phyloP scores from a whole-genome alignment of 92 coral and sea anemone genomes.

The Bergia sp. region DNA sequence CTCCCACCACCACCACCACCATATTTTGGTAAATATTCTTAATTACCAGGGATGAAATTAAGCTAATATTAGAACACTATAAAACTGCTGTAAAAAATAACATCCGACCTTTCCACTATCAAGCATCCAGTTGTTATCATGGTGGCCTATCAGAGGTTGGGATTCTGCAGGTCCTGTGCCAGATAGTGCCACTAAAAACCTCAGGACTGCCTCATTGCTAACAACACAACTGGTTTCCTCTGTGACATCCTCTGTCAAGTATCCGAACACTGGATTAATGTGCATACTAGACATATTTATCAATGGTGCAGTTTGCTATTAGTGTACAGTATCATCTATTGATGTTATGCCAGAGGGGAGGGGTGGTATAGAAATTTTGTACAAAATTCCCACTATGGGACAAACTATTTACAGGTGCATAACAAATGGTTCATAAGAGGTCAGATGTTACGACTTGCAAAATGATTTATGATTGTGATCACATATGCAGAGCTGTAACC shows the following conservation, averaged over 20 bases:
- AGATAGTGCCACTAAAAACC: slow-evolving; percentile 71
- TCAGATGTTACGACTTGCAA: too few relatives aligned
- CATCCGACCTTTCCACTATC: slow-evolving; percentile 14
- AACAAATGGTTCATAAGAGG: too few relatives aligned
- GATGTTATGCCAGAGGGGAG: too few relatives aligned
- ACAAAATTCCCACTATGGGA: too few relatives aligned
- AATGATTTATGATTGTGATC: too few relatives aligned
- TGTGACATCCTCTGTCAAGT: slow-evolving; percentile 32
- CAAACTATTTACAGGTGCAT: too few relatives aligned
- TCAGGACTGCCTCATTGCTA: slow-evolving; percentile 63
- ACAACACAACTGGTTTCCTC: background rate
- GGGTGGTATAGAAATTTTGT: too few relatives aligned
- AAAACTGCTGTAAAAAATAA: background rate
- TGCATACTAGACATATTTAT: background rate
- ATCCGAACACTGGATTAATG: background rate
- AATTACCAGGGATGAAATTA: too few relatives aligned
- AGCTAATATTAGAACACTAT: too few relatives aligned
- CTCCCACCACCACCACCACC: too few relatives aligned
- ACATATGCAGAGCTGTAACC: too few relatives aligned
- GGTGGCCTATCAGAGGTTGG: slow-evolving; percentile 62
- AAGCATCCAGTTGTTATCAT: slow-evolving; percentile 46
- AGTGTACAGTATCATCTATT: background rate
- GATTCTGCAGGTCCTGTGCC: slow-evolving; percentile 51
- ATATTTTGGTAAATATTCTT: too few relatives aligned
- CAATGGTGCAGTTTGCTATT: background rate